phyloP scores from a whole-genome alignment of 1,140 invertebrate species.

The Trichonephila clavipes region DNA sequence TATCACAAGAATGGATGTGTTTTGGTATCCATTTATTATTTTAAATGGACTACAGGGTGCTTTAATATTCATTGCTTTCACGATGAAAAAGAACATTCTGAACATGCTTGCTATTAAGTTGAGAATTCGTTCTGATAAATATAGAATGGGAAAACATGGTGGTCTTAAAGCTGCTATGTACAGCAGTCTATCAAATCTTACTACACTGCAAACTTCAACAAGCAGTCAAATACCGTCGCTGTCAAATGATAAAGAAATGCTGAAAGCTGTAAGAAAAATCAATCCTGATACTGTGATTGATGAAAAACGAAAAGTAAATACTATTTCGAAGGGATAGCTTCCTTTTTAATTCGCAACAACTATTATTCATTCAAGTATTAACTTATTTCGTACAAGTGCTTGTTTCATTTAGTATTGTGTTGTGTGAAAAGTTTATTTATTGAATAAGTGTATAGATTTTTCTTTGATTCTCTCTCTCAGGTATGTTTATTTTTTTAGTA shows the following conservation, averaged over 20 bases:
- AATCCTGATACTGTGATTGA: constrained; percentile 22
- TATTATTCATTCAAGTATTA: neutral
- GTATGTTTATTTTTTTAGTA: neutral
- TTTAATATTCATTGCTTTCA: constrained; percentile 82
- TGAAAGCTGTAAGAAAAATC: constrained; percentile 63
- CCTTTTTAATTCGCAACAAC: neutral
- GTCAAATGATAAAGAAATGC: constrained; percentile 9
- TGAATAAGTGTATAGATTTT: neutral
- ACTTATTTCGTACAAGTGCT: neutral
- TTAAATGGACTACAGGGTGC: constrained; percentile 82
- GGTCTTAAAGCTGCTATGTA: constrained; percentile 59
- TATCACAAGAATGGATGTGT: constrained; percentile 75
- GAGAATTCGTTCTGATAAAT: constrained; percentile 54
- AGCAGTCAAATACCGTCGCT: constrained; percentile 8
- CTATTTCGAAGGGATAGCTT: neutral
- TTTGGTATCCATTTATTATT: constrained; percentile 81
- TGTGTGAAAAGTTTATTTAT: neutral
- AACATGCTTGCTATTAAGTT: constrained; percentile 77
- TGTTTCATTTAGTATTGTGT: neutral
- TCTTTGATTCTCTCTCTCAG: neutral
- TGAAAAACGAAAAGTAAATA: neutral
- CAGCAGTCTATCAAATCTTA: constrained; percentile 60
- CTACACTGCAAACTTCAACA: neutral
- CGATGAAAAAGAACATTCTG: constrained; percentile 80
- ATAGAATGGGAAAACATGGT: constrained; percentile 43